Percentiles rank a stretch among this genome's conserved stretches.
Evolutionary conservation across 2,797 vertebrate genomes (phyloP).

Genomic region (Schizopygopsis malacanthus): DNA sequence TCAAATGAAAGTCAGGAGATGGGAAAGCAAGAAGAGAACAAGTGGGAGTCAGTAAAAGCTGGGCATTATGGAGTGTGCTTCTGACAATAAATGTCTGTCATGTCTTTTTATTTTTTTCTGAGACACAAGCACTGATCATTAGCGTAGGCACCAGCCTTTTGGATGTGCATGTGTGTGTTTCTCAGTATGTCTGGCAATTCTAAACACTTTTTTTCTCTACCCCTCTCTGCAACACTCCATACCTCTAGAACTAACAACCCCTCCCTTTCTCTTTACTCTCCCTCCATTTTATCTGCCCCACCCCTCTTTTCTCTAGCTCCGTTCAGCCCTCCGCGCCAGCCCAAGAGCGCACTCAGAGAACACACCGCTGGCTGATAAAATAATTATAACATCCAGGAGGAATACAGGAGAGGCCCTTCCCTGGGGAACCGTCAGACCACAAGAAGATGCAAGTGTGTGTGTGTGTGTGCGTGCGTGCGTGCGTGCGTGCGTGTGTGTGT

Average conservation of each 20-base stretch:
- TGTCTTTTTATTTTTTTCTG: conserved; percentile 57
- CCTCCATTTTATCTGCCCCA: conserved; percentile 48
- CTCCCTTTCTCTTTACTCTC: conserved; percentile 44
- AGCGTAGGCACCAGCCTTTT: conserved; percentile 68
- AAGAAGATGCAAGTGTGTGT: conserved; percentile 44
- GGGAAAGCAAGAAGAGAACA: not conserved
- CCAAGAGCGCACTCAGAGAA: conserved; percentile 86
- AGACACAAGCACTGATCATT: conserved; percentile 72
- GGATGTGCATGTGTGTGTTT: conserved; percentile 62
- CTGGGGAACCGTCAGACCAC: conserved; percentile 72
- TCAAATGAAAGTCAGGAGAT: conserved; percentile 18
- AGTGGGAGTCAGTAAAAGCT: conserved; percentile 18
- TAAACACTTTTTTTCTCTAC: conserved; percentile 55
- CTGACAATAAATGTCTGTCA: conserved; percentile 59
- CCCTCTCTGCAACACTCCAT: conserved; percentile 55
- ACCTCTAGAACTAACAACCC: conserved; percentile 75
- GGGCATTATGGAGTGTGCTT: conserved; percentile 48
- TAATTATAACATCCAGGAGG: conserved; percentile 89
- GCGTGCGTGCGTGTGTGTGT: not conserved
- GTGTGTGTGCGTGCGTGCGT: conserved; percentile 36
- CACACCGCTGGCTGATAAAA: conserved; percentile 76
- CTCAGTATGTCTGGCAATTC: conserved; percentile 61
- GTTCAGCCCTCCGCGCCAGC: conserved; percentile 80
- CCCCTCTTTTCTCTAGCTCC: conserved; percentile 52
- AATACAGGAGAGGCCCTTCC: conserved; percentile 80